phyloP scores from a whole-genome alignment of 2,888 invertebrate species.

The Drosophila cracens region DNA sequence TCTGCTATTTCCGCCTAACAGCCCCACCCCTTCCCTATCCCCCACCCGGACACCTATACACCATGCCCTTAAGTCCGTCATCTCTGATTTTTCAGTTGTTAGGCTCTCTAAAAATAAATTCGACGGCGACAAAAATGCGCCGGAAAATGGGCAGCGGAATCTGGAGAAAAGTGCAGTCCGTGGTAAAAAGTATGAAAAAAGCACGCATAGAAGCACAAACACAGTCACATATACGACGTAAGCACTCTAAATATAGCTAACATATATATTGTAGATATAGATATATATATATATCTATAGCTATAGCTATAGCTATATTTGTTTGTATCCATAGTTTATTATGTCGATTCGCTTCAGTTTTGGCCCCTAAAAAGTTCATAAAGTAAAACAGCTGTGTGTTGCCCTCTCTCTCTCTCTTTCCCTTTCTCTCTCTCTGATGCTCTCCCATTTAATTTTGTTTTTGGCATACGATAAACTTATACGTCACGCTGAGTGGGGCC shows the following conservation, averaged over 20 bases:
- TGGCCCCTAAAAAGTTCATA: constrained; percentile 30
- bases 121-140: constrained; percentile 58
- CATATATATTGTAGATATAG: constrained; percentile 1
- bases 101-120: constrained; percentile 59
- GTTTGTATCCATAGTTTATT: constrained; percentile 24
- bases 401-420: not conserved
- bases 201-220: constrained; percentile 25
- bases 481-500: constrained; percentile 22
- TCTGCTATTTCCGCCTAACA: constrained; percentile 58
- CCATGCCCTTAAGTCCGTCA: constrained; percentile 9
- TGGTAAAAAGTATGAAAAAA: constrained; percentile 38
- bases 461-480: constrained; percentile 35
- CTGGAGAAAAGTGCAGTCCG: constrained; percentile 43
- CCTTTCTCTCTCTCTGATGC: not conserved
- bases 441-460: constrained; percentile 12
- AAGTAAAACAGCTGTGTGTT: constrained; percentile 14
- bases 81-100: not conserved
- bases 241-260: constrained; percentile 36
- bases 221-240: not conserved
- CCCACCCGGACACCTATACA: not conserved
- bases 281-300: not conserved
- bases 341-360: constrained; percentile 17
- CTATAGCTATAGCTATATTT: not conserved
- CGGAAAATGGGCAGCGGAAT: constrained; percentile 41
- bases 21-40: not conserved